These are phyloP conservation scores for Rhamphomyia laevipes DNA, from an alignment of 2,888 invertebrate genomes.

Conservation along the genomic window DNA sequence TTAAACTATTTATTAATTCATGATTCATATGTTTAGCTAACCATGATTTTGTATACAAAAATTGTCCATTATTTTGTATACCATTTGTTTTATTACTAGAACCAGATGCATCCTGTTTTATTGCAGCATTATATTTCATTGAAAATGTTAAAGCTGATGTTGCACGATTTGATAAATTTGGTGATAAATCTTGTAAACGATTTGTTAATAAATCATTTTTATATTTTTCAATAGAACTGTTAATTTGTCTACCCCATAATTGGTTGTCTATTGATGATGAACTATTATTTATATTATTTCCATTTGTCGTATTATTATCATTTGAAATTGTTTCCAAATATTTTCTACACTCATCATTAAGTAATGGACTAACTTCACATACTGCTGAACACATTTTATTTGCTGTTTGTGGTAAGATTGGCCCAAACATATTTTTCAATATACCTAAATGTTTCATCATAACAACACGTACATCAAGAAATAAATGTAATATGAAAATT, in stretches of 20 bases:
- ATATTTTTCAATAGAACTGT: conserved; percentile 7
- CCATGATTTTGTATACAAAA: conserved; percentile 38
- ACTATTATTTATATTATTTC: conserved; percentile 23
- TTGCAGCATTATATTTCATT: conserved; percentile 22
- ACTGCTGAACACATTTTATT: conserved; percentile 49
- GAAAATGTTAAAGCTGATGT: conserved; percentile 23
- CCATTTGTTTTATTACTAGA: background rate
- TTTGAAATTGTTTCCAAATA: conserved; percentile 35
- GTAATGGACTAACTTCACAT: conserved; percentile 36
- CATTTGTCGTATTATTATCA: conserved; percentile 4
- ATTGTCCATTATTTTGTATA: background rate
- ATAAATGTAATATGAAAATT: conserved; percentile 47
- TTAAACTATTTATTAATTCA: conserved; percentile 47
- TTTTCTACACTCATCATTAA: conserved; percentile 41
- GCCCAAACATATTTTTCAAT: conserved; percentile 49
- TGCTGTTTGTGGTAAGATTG: conserved; percentile 41
- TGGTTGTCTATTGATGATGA: conserved; percentile 22
- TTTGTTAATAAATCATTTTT: background rate
- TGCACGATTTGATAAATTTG: conserved; percentile 16
- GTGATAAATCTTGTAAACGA: conserved; percentile 13
- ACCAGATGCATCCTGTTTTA: conserved; percentile 13
- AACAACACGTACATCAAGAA: conserved; percentile 45
- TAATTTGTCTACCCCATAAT: conserved; percentile 13
- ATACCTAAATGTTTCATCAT: conserved; percentile 45
- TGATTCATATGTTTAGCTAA: conserved; percentile 44